Percentiles rank a stretch among this genome's conserved stretches.
Conservation (phyloP, 2,113 vertebrate genomes). For the Myanophis thanlyinensis region DNA sequence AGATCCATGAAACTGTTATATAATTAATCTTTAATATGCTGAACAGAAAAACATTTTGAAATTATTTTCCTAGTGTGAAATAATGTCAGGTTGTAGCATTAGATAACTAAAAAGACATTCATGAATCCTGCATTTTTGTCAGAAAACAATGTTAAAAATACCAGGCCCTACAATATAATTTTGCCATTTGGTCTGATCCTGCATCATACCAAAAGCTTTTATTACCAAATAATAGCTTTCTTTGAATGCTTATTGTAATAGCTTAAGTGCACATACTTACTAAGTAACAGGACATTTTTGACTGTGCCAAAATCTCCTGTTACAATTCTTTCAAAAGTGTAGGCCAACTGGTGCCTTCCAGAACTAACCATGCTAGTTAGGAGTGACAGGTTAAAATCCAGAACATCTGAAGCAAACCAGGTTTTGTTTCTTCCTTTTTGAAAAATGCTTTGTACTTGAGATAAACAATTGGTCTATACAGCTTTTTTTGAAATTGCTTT, state of each 20-base stretch:
- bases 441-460: background rate
- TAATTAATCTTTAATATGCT: constrained; percentile 1
- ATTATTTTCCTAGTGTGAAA: background rate
- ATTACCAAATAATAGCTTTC: background rate
- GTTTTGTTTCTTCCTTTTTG: background rate
- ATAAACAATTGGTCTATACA: background rate
- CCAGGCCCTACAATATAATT: background rate
- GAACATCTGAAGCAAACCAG: background rate
- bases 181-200: background rate
- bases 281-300: background rate
- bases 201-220: background rate
- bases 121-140: background rate
- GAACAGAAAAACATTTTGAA: background rate
- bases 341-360: background rate
- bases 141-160: background rate
- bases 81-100: background rate
- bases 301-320: background rate
- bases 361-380: background rate
- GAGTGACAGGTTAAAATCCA: background rate
- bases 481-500: background rate
- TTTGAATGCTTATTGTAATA: background rate
- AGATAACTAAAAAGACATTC: background rate
- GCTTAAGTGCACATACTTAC: background rate
- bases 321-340: background rate
- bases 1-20: background rate